A percentile compares a stretch with the other conserved stretches of the same genome.
phyloP scores from a whole-genome alignment of 2,888 invertebrate genomes.

The Microctonus aethiopoides region DNA sequence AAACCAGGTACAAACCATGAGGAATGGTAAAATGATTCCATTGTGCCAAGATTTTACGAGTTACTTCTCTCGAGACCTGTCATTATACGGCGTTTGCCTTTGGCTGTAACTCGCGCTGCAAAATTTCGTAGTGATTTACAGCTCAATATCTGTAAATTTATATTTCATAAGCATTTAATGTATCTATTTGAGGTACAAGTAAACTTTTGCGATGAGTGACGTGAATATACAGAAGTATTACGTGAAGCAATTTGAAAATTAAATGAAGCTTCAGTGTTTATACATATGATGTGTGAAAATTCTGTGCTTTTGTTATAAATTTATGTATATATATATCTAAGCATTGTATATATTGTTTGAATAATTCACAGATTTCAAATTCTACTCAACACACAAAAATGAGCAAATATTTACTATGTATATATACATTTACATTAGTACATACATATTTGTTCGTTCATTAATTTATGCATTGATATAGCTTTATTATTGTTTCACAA shows the following conservation, averaged over 20 bases:
- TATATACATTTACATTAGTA: background rate
- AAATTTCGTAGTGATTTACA: constrained; percentile 61
- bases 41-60: constrained; percentile 65
- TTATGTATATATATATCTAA: no score
- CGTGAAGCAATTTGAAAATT: background rate
- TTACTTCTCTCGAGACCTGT: constrained; percentile 60
- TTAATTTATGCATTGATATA: no score
- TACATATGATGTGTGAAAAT: no score
- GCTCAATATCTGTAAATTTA: constrained; percentile 62
- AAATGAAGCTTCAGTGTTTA: no score
- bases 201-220: background rate
- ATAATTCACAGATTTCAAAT: no score
- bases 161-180: constrained; percentile 60
- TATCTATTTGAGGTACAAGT: constrained; percentile 56
- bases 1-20: constrained; percentile 10
- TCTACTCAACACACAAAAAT: no score
- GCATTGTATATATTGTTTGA: constrained; percentile 9
- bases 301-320: no score
- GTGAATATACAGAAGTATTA: background rate
- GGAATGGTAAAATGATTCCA: constrained; percentile 57
- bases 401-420: background rate
- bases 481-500: no score
- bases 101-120: constrained; percentile 38
- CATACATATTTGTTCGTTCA: no score
- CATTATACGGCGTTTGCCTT: constrained; percentile 59